A percentile compares a stretch with the other conserved stretches of the same genome.
Evolutionary conservation across 2,113 vertebrate genomes (phyloP).

Genomic region (Microcebus ravelobensis): DNA sequence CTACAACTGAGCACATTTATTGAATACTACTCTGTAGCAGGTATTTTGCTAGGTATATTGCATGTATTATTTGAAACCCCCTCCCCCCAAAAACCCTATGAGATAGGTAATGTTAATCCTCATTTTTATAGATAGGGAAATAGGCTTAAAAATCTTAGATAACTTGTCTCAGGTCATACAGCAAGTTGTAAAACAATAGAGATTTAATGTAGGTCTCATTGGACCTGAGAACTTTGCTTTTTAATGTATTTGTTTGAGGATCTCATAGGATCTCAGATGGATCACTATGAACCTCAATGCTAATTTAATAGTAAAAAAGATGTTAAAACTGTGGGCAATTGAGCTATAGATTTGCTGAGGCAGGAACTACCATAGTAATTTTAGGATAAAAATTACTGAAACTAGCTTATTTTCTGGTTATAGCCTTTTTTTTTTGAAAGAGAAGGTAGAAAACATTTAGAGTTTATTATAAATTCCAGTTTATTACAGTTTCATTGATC

Average conservation of each 20-base stretch:
- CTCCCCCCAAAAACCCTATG: not conserved
- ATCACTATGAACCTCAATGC: not conserved
- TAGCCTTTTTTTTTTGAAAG: not conserved
- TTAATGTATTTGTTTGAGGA: constrained; percentile 40
- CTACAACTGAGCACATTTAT: not conserved
- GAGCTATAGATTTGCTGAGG: not conserved
- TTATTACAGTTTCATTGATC: constrained; percentile 13
- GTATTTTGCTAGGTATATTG: not conserved
- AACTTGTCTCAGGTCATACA: not conserved
- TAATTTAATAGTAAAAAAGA: not conserved
- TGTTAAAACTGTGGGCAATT: not conserved
- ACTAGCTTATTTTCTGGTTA: constrained; percentile 29
- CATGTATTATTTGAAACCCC: not conserved
- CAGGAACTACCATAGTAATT: constrained; percentile 27
- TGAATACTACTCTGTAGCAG: not conserved
- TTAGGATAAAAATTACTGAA: constrained; percentile 34
- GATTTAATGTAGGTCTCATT: not conserved
- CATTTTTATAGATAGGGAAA: not conserved
- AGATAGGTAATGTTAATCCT: not conserved
- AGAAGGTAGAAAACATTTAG: not conserved
- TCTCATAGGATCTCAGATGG: not conserved
- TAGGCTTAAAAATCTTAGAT: not conserved
- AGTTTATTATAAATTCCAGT: not conserved
- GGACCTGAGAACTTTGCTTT: not conserved
- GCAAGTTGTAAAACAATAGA: not conserved